Conservation (phyloP, 1,140 invertebrate genomes). For the Drusus annulatus region DNA sequence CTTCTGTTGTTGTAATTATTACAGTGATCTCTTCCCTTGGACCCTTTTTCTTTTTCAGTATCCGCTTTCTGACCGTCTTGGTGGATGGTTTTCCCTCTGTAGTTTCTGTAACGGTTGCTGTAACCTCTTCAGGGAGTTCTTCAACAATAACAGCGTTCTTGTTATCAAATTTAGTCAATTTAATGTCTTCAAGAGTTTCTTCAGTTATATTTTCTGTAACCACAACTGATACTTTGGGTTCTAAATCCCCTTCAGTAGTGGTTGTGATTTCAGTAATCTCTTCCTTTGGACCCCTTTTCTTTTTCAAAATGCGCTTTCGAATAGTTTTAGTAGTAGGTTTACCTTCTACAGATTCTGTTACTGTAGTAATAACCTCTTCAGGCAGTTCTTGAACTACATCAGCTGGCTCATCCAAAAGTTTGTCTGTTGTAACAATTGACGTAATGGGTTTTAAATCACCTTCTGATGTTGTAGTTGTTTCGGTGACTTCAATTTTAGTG, state of each 20-base stretch:
- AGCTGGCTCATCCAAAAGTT: background rate
- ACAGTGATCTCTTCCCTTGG: constrained; percentile 5
- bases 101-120: background rate
- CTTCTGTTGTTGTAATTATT: background rate
- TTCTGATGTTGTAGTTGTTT: constrained; percentile 65
- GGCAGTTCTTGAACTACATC: constrained; percentile 3
- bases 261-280: constrained; percentile 64
- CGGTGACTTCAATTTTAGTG: constrained; percentile 61
- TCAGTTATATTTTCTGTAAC: background rate
- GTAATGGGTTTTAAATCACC: constrained; percentile 62
- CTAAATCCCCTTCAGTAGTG: constrained; percentile 63
- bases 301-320: constrained; percentile 62
- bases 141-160: background rate
- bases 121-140: background rate
- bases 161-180: background rate
- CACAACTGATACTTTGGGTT: constrained; percentile 61
- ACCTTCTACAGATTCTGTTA: constrained; percentile 61
- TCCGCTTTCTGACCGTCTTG: constrained; percentile 47
- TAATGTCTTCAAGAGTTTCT: background rate
- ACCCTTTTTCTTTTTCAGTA: constrained; percentile 60
- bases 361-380: constrained; percentile 47
- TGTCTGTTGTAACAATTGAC: constrained; percentile 51
- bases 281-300: constrained; percentile 61
- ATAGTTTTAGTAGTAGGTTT: constrained; percentile 59
- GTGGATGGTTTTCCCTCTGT: background rate